Evolutionary conservation across 2,888 invertebrate species (phyloP), one percentile per base, ranked within the genome.

Genomic region (Schrankia costaestrigalis): DNA sequence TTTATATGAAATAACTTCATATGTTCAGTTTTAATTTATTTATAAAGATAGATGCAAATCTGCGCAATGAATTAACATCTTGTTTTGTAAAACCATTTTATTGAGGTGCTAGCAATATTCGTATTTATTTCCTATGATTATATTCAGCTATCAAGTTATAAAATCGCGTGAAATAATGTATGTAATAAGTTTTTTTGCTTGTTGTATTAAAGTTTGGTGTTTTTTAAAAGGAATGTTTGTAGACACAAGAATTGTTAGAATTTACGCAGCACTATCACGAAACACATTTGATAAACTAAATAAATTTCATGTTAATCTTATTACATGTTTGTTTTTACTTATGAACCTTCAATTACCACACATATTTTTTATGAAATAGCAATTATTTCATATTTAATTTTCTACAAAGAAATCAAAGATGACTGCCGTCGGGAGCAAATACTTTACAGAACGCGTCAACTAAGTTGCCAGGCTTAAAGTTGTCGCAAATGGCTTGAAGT

Each of bases 251-350:
- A 59, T 76, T 79, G 74, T 76, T 79, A 81, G 78, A 76, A 76
- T 71, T 46, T 77, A 76, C 62, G 68, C 63, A 63, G 80, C 84
- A 85, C 85, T 70, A 65, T 80, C 82, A 85, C 81, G 68, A 71
- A 78, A 81, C 78, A 80, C 75, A 76, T 78, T 78, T 82, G 76
- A 77, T 81, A 74, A 81, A 77, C 70, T 76, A 72, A 86, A 84
- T 84, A 86, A 85, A 85, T 75, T n/a, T 73, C 77, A 85, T 84
- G 82, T 85, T 83, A 82, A 79, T 84, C 78, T n/a, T 68, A 69
- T 57, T 60, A 38, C 17, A 33, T 26, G 6, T 35, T 54, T 56
- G 54, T 59, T 56, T 48, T 49, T 61, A 57, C 53, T 56, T 41
- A 38, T 46, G 36, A 38, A 41, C 31, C 25, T 7, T 9, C 23